Percentiles rank a stretch among this genome's conserved stretches.
Conservation (phyloP, 1,140 invertebrate genomes). For the Ctenoplectra terminalis region DNA sequence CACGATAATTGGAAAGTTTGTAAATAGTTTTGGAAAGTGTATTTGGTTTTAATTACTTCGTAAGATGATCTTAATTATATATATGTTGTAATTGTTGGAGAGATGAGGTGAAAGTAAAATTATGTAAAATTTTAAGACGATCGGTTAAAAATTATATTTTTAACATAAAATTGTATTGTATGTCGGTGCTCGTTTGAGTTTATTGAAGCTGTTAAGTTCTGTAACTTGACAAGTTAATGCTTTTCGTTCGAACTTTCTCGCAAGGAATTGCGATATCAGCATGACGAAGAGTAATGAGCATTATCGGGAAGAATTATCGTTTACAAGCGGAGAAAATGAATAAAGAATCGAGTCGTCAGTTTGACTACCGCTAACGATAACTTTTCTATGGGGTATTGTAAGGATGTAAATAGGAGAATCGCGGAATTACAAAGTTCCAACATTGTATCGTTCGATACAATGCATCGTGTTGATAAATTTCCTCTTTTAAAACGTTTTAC, state of each 20-base stretch:
- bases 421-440: background rate
- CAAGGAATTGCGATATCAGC: background rate
- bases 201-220: too few species aligned
- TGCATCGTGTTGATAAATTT: background rate
- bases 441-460: background rate
- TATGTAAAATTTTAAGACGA: too few species aligned
- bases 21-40: too few species aligned
- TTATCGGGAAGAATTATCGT: background rate
- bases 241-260: background rate
- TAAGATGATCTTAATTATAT: too few species aligned
- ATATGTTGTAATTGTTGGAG: too few species aligned
- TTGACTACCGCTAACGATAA: conserved; percentile 8
- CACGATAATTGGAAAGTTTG: too few species aligned
- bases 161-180: too few species aligned
- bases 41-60: too few species aligned
- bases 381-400: background rate
- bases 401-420: background rate
- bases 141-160: too few species aligned
- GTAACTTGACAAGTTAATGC: background rate
- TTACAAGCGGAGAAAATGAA: too few species aligned
- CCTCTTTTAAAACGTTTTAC: background rate
- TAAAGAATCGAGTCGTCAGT: background rate
- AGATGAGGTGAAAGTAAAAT: too few species aligned
- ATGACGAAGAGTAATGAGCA: conserved; percentile 9
- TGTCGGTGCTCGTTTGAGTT: too few species aligned